Conservation (phyloP, 2,113 vertebrate genomes). For the Channa maculata region DNA sequence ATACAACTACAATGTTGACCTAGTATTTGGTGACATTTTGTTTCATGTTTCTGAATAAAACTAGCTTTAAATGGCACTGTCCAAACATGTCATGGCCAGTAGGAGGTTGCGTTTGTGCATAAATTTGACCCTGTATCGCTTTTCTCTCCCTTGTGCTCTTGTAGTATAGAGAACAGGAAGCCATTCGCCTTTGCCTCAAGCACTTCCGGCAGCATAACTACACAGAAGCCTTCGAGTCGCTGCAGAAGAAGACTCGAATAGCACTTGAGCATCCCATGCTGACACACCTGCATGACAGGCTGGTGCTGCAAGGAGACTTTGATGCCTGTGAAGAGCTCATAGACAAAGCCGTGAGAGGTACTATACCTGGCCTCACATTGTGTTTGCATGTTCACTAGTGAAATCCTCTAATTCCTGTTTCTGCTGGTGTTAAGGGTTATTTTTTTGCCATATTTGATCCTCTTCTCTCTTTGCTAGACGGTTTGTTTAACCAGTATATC, state of each 20-base stretch:
- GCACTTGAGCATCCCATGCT: constrained; percentile 97
- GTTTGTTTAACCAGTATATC: constrained; percentile 99
- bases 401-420: neutral
- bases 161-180: constrained; percentile 99
- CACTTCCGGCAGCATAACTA: constrained; percentile 99
- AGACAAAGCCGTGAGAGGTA: constrained; percentile 98
- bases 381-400: too few species aligned
- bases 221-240: constrained; percentile 98
- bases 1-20: neutral
- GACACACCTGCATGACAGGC: constrained; percentile 95
- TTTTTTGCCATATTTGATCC: constrained; percentile 4
- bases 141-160: constrained; percentile 79
- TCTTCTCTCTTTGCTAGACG: constrained; percentile 81
- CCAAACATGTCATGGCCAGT: neutral
- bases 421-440: neutral
- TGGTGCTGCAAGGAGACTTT: constrained; percentile 95
- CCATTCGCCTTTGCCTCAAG: constrained; percentile 98
- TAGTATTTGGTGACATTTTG: neutral
- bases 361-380: accelerated
- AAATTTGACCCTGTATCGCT: neutral
- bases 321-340: constrained; percentile 97
- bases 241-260: constrained; percentile 99
- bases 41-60: neutral
- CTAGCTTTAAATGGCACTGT: neutral
- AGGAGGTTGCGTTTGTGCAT: neutral